Evolutionary conservation across 92 coral and sea anemone species (phyloP).

Genomic region (Isaurus tuberculatus): DNA sequence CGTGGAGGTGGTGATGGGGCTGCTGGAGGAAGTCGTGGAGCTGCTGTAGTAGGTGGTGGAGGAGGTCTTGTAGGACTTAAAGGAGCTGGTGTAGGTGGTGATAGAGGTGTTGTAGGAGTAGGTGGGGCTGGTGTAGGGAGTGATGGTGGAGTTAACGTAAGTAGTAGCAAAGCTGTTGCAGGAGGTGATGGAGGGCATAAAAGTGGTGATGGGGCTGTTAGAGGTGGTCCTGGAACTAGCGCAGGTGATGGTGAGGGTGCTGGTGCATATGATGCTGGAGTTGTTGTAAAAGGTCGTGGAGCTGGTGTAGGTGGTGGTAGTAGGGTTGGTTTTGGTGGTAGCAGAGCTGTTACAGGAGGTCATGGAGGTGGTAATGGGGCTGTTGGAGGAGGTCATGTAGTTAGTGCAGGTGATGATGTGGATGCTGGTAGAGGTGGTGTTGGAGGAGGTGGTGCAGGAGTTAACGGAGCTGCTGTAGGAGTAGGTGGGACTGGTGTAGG

Average conservation of each 20-base stretch:
- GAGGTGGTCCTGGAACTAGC: constrained; percentile 34
- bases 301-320: constrained; percentile 58
- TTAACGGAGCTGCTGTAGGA: background rate
- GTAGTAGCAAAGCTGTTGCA: constrained; percentile 22
- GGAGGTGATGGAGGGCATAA: constrained; percentile 15
- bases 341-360: constrained; percentile 53
- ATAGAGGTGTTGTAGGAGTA: constrained; percentile 57
- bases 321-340: constrained; percentile 48
- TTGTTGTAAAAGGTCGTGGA: constrained; percentile 51
- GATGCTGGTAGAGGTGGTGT: constrained; percentile 52
- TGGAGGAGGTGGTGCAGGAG: background rate
- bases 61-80: constrained; percentile 54
- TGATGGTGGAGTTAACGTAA: constrained; percentile 12
- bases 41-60: constrained; percentile 45
- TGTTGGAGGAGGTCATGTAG: constrained; percentile 53
- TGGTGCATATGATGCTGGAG: constrained; percentile 42
- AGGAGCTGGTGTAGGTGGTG: constrained; percentile 58
- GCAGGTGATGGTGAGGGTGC: constrained; percentile 46
- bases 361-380: constrained; percentile 55
- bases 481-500: background rate
- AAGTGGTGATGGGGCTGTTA: constrained; percentile 2
- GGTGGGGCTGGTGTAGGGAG: constrained; percentile 11
- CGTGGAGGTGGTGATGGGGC: constrained; percentile 35
- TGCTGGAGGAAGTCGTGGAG: constrained; percentile 43
- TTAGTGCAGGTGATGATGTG: constrained; percentile 52